phyloP scores from a whole-genome alignment of 2,113 vertebrate genomes.

The Caretta caretta region DNA sequence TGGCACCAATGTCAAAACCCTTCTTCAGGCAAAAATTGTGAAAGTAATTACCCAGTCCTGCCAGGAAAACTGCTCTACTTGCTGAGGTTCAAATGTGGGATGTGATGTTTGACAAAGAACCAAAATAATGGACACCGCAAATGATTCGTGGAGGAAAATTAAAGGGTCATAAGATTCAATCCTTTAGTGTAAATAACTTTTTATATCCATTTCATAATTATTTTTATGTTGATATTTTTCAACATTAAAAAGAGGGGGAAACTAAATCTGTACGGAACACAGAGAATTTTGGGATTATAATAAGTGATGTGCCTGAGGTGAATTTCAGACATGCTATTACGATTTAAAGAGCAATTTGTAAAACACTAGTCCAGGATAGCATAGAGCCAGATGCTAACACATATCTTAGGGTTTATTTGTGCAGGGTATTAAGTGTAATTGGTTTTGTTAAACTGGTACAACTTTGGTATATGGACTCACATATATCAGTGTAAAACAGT shows the following conservation, averaged over 20 bases:
- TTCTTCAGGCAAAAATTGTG: background rate
- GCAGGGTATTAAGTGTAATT: background rate
- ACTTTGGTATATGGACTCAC: background rate
- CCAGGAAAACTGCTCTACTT: background rate
- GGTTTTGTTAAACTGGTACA: background rate
- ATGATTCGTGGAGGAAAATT: background rate
- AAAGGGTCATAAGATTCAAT: background rate
- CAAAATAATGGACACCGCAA: background rate
- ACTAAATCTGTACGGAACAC: background rate
- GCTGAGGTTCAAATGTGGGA: background rate
- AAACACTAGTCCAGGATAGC: background rate
- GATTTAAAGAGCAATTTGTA: background rate
- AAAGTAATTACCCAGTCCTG: background rate
- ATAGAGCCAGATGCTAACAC: background rate
- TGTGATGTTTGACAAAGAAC: background rate
- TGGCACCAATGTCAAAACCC: background rate
- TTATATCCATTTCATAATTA: background rate
- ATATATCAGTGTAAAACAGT: background rate
- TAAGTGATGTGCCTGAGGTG: background rate
- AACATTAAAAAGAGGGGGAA: background rate
- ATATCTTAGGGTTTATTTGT: background rate
- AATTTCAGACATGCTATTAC: background rate
- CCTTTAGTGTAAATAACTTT: background rate
- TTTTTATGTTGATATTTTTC: background rate
- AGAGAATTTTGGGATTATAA: background rate